Percentiles rank a stretch among this genome's conserved stretches.
phyloP scores from a whole-genome alignment of 2,797 vertebrate genomes.

The Hephaestus fuliginosus region DNA sequence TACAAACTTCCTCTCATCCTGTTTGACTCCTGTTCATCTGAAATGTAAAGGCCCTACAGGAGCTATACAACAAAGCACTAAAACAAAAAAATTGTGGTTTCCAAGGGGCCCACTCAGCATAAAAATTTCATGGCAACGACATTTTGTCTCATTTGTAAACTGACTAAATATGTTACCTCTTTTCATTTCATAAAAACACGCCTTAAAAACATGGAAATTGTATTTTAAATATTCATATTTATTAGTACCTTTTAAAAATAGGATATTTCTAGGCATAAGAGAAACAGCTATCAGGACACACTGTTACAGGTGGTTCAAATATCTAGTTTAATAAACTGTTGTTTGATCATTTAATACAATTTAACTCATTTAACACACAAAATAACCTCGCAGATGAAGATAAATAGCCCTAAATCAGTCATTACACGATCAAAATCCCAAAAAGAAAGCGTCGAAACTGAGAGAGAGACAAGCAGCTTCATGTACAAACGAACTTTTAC shows the following conservation, averaged over 20 bases:
- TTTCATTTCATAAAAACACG: not conserved
- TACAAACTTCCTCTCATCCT: not conserved
- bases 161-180: not conserved
- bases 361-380: too few species aligned
- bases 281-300: not conserved
- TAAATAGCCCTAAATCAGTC: rapidly evolving
- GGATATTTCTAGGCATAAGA: not conserved
- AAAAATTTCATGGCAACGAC: not conserved
- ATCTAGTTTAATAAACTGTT: not conserved
- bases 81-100: not conserved
- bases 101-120: not conserved
- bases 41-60: not conserved
- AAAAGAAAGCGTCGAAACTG: not conserved
- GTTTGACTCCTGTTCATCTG: rapidly evolving
- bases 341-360: not conserved
- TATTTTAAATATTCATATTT: not conserved
- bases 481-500: not conserved
- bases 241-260: not conserved
- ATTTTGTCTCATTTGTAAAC: not conserved
- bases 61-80: not conserved
- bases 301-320: not conserved
- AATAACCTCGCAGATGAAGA: not conserved
- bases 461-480: not conserved
- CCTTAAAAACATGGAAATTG: not conserved
- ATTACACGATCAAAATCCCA: rapidly evolving